Evolutionary conservation across 2,797 vertebrate genomes (phyloP), one percentile per base, ranked within the genome.

Genomic region (Euphonia xanthogaster): DNA sequence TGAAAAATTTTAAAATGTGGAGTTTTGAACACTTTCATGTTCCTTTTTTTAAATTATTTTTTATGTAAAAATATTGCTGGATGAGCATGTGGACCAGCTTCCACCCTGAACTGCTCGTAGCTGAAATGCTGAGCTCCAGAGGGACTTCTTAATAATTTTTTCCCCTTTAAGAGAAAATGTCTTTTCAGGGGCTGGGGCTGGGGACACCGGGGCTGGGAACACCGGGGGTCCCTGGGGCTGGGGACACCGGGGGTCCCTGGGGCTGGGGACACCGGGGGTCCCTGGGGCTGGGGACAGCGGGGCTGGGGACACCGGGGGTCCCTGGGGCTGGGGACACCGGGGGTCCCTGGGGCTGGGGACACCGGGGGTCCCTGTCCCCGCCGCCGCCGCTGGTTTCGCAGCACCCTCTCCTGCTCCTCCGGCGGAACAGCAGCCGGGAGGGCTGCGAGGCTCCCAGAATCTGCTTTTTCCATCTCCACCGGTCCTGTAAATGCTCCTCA

Each of bases 371-470:
- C 53, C 53, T n/a, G 51, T 54, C 31, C 31, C 31, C 9, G 53
- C 45, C 44, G 78, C n/a, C 54, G 53, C 31, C 54, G 80, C 94
- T 67, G 67, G 96, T 65, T 68, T 62, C 81, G 81, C 88, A 95
- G 96, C 94, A 7, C 96, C 96, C 90, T 77, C 97, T 92, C 35
- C 94, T 90, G 96, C 84, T 66, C 16, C 78, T 5, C 0, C 33
- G 3, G 48, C 3, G 66, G 4, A 93, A 96, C 84, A 92, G 94
- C 95, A 94, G 90, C 88, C 50, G 14, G 47, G 28, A 12, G 14
- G 14, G 25, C 7, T 2, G 37, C 5, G 9, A 17, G 3, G 0
- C 19, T 9, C 39, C 37, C 47, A 18, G 7, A 17, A 62, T 40
- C 0, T 0, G 35, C 45, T 11, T 27, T 30, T 37, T 2, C 39